phyloP scores from a whole-genome alignment of 2,888 invertebrate species.

The Cyclophora albipunctata region DNA sequence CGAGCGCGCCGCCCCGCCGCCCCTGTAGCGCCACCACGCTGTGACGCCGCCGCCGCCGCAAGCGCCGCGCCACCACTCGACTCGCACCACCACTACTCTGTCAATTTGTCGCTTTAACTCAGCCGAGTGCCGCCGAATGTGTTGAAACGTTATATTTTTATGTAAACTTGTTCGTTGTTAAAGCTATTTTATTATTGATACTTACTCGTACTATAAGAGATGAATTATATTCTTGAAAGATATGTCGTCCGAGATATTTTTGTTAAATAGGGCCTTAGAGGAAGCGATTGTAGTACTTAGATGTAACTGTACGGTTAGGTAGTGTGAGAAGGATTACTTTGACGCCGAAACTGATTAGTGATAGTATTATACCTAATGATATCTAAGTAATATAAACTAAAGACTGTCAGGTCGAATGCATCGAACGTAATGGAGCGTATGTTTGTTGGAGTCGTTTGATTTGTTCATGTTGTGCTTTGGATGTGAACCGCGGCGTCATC shows the following conservation, averaged over 20 bases:
- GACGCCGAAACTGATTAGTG: conserved; percentile 57
- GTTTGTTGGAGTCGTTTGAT: conserved; percentile 53
- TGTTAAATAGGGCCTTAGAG: conserved; percentile 70
- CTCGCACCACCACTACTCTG: conserved; percentile 41
- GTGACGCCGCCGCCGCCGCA: conserved; percentile 36
- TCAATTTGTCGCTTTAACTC: conserved; percentile 72
- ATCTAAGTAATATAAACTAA: conserved; percentile 32
- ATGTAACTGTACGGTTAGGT: conserved; percentile 64
- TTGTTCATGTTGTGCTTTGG: conserved; percentile 71
- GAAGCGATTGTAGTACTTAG: conserved; percentile 54
- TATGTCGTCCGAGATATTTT: conserved; percentile 64
- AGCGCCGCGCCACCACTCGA: conserved; percentile 24
- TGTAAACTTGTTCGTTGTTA: conserved; percentile 72
- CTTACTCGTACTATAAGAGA: conserved; percentile 57
- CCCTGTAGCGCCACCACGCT: conserved; percentile 62
- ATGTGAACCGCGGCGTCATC: conserved; percentile 61
- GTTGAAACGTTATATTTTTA: conserved; percentile 68
- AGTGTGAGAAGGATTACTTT: conserved; percentile 61
- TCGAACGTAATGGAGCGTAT: conserved; percentile 51
- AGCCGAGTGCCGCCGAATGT: conserved; percentile 59
- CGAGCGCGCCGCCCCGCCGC: conserved; percentile 59
- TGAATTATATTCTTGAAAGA: conserved; percentile 67
- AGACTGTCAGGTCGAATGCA: conserved; percentile 69
- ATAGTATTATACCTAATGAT: conserved; percentile 42
- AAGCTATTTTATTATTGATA: conserved; percentile 47